phyloP scores from a whole-genome alignment of 2,888 invertebrate genomes.

The Mellilla xanthometata region DNA sequence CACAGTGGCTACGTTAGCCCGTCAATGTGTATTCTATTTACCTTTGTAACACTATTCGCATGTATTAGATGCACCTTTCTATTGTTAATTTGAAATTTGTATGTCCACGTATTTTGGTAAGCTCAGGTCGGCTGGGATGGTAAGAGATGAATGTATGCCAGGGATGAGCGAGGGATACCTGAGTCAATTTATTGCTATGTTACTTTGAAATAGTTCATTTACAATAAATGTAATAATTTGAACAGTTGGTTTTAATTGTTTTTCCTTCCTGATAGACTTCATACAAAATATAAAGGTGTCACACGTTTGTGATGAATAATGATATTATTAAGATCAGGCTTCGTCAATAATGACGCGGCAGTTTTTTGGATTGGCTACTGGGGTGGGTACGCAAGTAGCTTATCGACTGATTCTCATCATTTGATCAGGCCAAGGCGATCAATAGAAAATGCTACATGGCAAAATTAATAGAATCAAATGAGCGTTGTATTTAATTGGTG shows the following conservation, averaged over 20 bases:
- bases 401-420: too few species aligned
- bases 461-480: too few species aligned
- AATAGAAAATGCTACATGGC: too few species aligned
- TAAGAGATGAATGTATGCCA: slow-evolving; percentile 52
- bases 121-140: slow-evolving; percentile 56
- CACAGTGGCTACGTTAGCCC: slow-evolving; percentile 32
- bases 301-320: too few species aligned
- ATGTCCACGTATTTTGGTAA: slow-evolving; percentile 65
- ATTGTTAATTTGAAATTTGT: slow-evolving; percentile 64
- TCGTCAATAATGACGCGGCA: too few species aligned
- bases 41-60: slow-evolving; percentile 62
- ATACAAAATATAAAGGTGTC: too few species aligned
- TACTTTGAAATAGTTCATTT: slow-evolving; percentile 69
- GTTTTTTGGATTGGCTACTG: too few species aligned
- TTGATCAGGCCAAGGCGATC: too few species aligned
- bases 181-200: slow-evolving; percentile 70
- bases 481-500: too few species aligned
- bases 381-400: too few species aligned
- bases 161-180: slow-evolving; percentile 52
- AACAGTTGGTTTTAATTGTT: slow-evolving; percentile 28
- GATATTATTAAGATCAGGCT: too few species aligned
- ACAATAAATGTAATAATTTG: slow-evolving; percentile 63
- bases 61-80: slow-evolving; percentile 69
- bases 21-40: slow-evolving; percentile 38
- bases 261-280: not conserved